Conservation (phyloP, 2,888 invertebrate species). For the Erebia ligea region DNA sequence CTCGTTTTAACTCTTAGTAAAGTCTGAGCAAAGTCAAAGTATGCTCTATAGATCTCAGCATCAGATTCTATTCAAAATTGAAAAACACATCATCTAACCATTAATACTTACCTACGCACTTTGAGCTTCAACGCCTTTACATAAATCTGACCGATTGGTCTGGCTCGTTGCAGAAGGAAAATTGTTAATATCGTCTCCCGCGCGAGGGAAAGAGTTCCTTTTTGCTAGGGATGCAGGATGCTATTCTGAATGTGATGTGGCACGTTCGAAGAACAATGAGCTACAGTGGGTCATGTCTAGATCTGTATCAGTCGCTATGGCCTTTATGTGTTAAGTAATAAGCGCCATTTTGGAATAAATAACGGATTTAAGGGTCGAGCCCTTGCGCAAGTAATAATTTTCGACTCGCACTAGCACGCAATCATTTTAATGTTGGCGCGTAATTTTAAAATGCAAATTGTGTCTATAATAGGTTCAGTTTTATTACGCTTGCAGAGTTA, state of each 20-base stretch:
- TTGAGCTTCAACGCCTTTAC: background rate
- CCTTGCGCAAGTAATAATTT: conserved; percentile 39
- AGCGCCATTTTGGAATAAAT: conserved; percentile 22
- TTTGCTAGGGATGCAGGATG: conserved; percentile 35
- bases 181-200: background rate
- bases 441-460: conserved; percentile 34
- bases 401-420: conserved; percentile 31
- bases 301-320: conserved; percentile 24
- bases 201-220: background rate
- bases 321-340: conserved; percentile 21
- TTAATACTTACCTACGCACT: background rate
- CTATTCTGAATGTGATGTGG: conserved; percentile 31
- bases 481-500: conserved; percentile 4
- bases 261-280: conserved; percentile 35
- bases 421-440: conserved; percentile 26
- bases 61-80: no score
- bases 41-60: no score
- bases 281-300: conserved; percentile 24
- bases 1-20: no score
- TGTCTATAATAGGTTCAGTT: conserved; percentile 13
- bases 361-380: conserved; percentile 29
- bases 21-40: no score
- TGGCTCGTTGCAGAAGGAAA: background rate
- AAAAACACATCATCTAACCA: background rate
- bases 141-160: background rate